Conservation (phyloP, 2,113 vertebrate genomes). For the Tachycineta bicolor region DNA sequence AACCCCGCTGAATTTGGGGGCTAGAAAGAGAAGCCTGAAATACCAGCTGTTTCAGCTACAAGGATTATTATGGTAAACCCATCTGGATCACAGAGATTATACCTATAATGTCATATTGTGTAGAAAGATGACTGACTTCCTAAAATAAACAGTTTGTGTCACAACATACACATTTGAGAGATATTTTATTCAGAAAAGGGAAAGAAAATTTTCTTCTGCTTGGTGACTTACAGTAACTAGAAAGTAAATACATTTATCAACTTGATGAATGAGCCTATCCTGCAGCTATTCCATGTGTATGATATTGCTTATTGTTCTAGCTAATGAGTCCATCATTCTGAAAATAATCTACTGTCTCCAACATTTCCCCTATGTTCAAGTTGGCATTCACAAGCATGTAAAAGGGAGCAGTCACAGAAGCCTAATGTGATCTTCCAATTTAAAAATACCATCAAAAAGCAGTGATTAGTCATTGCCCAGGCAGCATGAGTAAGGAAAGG, state of each 20-base stretch:
- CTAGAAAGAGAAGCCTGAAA: neutral
- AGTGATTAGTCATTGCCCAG: conserved; percentile 16
- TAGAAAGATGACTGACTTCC: neutral
- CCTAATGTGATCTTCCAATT: conserved; percentile 25
- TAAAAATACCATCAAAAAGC: conserved; percentile 30
- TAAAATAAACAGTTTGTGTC: neutral
- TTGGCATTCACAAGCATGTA: conserved; percentile 1
- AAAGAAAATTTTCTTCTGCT: neutral
- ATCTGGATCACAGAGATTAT: neutral
- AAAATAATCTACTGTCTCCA: conserved; percentile 39
- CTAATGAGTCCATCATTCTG: conserved; percentile 49
- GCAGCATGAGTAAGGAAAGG: conserved; percentile 26
- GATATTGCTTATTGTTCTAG: conserved; percentile 41
- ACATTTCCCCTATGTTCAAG: conserved; percentile 4
- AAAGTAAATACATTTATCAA: conserved; percentile 51
- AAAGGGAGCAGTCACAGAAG: neutral
- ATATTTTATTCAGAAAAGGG: neutral
- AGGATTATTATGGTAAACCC: neutral
- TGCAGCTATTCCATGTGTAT: conserved; percentile 8
- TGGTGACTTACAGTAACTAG: conserved; percentile 12
- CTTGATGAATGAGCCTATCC: conserved; percentile 40
- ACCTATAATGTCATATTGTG: neutral
- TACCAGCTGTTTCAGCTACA: neutral
- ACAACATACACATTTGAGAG: neutral
- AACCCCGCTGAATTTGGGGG: neutral